Conservation (phyloP, 2,797 vertebrate species). For the Fistularia tabacaria region DNA sequence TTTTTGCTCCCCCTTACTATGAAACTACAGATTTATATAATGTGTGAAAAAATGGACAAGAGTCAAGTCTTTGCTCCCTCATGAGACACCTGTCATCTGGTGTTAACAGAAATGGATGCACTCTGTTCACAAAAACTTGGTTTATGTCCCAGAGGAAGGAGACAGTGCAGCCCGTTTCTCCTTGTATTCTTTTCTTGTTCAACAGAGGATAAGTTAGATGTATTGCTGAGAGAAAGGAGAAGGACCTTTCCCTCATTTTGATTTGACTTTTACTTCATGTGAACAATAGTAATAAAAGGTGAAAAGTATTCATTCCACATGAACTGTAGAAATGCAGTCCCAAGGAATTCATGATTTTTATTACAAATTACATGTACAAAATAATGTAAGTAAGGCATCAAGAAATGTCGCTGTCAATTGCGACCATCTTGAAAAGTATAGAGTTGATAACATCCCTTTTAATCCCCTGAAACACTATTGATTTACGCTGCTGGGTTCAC, state of each 20-base stretch:
- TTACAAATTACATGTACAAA: too few relatives aligned
- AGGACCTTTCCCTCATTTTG: background rate
- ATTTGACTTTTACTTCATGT: too few relatives aligned
- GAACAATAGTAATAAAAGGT: too few relatives aligned
- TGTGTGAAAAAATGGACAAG: conserved; percentile 19
- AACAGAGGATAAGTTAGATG: conserved; percentile 23
- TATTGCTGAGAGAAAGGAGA: conserved; percentile 9
- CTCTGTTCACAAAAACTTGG: conserved; percentile 17
- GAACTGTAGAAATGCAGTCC: too few relatives aligned
- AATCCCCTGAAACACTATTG: conserved; percentile 45
- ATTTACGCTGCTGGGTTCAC: conserved; percentile 45
- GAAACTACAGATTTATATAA: conserved; percentile 16
- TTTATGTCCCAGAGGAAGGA: conserved; percentile 37
- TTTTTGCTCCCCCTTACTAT: background rate
- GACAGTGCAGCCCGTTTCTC: conserved; percentile 1
- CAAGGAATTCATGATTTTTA: too few relatives aligned
- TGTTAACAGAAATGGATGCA: conserved; percentile 10
- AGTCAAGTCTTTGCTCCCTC: conserved; percentile 19
- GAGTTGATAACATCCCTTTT: conserved; percentile 38
- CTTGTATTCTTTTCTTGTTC: conserved; percentile 8
- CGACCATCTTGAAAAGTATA: conserved; percentile 26
- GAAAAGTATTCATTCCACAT: too few relatives aligned
- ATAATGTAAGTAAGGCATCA: background rate
- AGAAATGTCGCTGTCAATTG: conserved; percentile 25
- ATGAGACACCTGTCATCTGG: conserved; percentile 20